Base-by-base conservation (phyloP, 2,113 vertebrate genomes). In the Scomber scombrus region DNA sequence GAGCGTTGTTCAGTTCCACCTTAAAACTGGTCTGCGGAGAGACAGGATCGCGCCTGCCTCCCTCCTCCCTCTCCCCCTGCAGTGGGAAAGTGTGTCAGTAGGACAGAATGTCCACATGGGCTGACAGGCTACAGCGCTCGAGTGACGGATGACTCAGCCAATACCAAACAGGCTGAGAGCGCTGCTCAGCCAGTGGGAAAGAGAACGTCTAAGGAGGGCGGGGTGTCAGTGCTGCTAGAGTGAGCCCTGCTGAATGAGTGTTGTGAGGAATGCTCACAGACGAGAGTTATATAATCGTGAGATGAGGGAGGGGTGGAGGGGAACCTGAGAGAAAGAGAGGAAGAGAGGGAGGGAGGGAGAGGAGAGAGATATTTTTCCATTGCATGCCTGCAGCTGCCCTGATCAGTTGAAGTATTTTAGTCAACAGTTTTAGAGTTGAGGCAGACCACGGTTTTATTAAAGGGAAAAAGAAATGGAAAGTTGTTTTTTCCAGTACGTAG, bases 41-140 rank as follows among this genome's bases (percentile, higher is more conserved):
- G 51, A 34, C 74, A 64, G 67, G 57, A 84, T 54, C 16, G 69
- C 62, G 86, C 90, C 29, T 46, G 73, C 78, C 80, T 79, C 83
- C 75, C 85, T 70, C 80, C 83, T 76, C 56, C 76, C 65, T 71
- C 90, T 88, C 87, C 68, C 64, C 86, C 81, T 87, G 91, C 86
- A 93, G 69, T 94, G 92, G 84, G 92, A 96, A 96, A 95, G 93
- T 96, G 93, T 96, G 95, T 96, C 95, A 95, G 95, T 96, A 89
- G 95, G 95, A 94, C 95, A 96, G 90, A 87, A 83, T 68, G 73
- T 92, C 88, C 92, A 94, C 88, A 91, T 93, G 89, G 93, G 91
- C 92, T 93, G 89, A 92, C 91, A 92, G 91, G 92, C 92, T 92
- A 71, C 78, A 67, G 68, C 49, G 15, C 15, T 26, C 0, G 78